Conservation (phyloP, 2,113 vertebrate genomes). For the Ammodytes marinus region DNA sequence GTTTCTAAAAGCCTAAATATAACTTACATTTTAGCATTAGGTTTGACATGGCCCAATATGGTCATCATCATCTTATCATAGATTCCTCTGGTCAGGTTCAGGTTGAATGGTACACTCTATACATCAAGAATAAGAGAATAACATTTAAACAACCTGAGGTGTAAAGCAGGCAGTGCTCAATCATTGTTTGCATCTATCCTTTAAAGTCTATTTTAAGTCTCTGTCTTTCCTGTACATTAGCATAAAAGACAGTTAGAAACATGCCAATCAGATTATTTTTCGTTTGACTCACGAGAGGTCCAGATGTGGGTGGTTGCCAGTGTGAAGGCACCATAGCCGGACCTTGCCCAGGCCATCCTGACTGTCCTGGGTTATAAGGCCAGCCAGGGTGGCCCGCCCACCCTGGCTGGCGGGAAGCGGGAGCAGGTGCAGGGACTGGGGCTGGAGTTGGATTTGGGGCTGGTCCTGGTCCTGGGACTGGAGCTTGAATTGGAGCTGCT, state of each 20-base stretch:
- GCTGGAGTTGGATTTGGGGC: conserved; percentile 16
- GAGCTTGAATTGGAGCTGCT: conserved; percentile 36
- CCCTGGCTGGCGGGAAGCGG: conserved; percentile 48
- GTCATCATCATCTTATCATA: conserved; percentile 88
- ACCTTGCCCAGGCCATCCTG: conserved; percentile 84
- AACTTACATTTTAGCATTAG: conserved; percentile 84
- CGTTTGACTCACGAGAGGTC: conserved; percentile 78
- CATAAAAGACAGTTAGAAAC: neutral
- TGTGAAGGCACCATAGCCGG: conserved; percentile 58
- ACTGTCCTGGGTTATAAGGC: conserved; percentile 83
- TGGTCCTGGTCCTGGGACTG: conserved; percentile 34
- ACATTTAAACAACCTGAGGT: neutral
- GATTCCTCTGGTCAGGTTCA: conserved; percentile 82
- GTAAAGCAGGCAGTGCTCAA: neutral
- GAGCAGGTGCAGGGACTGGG: conserved; percentile 22
- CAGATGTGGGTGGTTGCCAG: conserved; percentile 80
- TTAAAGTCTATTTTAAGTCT: neutral
- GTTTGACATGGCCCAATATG: conserved; percentile 83
- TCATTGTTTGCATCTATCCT: neutral
- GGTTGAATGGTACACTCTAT: conserved; percentile 84
- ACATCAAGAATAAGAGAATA: neutral
- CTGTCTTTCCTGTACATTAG: neutral
- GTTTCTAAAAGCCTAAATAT: neutral
- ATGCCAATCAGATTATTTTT: neutral
- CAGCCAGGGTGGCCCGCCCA: conserved; percentile 74